A percentile compares a stretch with the other conserved stretches of the same genome.
Evolutionary conservation across 1,140 invertebrate genomes (phyloP).

Genomic region (Drosophila lowei): DNA sequence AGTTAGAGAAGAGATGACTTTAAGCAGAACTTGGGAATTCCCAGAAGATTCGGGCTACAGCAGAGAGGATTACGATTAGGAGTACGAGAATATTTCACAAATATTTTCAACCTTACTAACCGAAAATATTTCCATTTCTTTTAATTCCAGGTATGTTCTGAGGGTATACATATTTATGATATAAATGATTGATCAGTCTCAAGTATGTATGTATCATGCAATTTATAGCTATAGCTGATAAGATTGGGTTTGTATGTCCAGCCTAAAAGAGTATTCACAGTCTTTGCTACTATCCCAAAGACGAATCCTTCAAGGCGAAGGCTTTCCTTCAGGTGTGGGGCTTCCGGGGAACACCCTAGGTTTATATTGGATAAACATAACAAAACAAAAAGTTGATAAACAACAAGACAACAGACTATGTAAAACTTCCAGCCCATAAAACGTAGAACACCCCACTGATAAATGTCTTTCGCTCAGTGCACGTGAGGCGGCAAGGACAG

Average conservation of each 20-base stretch:
- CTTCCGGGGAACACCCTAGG: constrained; percentile 24
- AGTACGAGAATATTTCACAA: too few relatives aligned
- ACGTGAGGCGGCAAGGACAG: not conserved
- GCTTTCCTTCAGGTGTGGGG: not conserved
- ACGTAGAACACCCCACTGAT: constrained; percentile 20
- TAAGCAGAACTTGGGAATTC: not conserved
- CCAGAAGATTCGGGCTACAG: not conserved
- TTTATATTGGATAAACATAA: constrained; percentile 49
- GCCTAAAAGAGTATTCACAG: not conserved
- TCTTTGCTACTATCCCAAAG: constrained; percentile 1
- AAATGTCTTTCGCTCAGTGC: constrained; percentile 52
- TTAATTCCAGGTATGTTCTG: too few relatives aligned
- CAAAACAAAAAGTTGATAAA: constrained; percentile 65
- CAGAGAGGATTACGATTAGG: not conserved
- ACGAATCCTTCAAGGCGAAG: constrained; percentile 22
- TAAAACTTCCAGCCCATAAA: constrained; percentile 48
- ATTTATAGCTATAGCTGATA: too few relatives aligned
- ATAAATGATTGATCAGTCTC: too few relatives aligned
- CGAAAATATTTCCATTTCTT: too few relatives aligned
- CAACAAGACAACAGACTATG: constrained; percentile 76
- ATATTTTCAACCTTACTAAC: too few relatives aligned
- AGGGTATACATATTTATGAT: too few relatives aligned
- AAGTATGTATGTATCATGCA: too few relatives aligned
- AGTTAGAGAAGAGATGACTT: not conserved
- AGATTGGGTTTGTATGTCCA: too few relatives aligned